A percentile compares a stretch with the other conserved stretches of the same genome.
These are phyloP conservation scores for Patella caerulea DNA, from an alignment of 2,888 invertebrate species.

Conservation along the genomic window DNA sequence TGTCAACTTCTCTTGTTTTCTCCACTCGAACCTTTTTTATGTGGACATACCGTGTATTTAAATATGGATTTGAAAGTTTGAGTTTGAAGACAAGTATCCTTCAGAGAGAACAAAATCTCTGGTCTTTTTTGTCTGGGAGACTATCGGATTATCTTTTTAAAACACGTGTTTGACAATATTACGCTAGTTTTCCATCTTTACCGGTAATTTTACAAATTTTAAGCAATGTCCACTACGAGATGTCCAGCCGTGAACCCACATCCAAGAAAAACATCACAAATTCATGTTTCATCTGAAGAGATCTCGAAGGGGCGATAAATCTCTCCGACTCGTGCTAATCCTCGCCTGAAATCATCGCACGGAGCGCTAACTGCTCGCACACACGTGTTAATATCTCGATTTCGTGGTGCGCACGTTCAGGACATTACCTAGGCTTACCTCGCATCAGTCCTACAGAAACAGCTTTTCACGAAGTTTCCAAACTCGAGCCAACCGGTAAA, in stretches of 20 bases:
- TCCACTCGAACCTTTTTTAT: too few species aligned
- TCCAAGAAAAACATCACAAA: background rate
- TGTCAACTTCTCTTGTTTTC: too few species aligned
- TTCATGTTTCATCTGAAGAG: background rate
- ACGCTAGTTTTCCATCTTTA: background rate
- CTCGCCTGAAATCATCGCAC: slow-evolving; percentile 1
- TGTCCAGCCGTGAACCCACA: background rate
- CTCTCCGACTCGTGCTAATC: slow-evolving; percentile 1
- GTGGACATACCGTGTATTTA: too few species aligned
- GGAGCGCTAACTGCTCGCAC: background rate
- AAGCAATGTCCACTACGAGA: background rate
- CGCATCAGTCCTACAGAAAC: background rate
- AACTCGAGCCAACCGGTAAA: background rate
- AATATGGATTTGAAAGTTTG: too few species aligned
- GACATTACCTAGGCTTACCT: background rate
- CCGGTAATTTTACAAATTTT: background rate
- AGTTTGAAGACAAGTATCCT: too few species aligned
- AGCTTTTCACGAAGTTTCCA: slow-evolving; percentile 8
- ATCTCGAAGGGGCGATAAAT: background rate
- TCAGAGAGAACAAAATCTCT: too few species aligned
- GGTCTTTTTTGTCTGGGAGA: too few species aligned
- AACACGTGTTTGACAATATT: background rate
- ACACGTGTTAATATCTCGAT: background rate
- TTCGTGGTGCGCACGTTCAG: background rate
- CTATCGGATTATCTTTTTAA: background rate